These are phyloP conservation scores for Cerceris ruficornis DNA, from an alignment of 2,888 invertebrate genomes.

Conservation along the genomic window DNA sequence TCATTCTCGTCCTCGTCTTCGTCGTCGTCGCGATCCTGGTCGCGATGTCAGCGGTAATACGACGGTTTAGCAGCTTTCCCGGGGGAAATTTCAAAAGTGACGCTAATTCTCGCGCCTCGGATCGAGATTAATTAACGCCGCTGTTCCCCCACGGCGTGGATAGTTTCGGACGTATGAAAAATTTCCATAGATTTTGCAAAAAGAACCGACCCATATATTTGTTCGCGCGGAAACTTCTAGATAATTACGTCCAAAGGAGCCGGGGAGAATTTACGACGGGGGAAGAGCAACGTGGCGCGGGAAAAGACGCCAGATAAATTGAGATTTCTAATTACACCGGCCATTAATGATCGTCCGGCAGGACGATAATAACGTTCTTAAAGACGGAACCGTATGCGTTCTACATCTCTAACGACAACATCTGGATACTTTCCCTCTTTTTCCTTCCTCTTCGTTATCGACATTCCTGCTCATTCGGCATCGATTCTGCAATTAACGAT, in stretches of 20 bases:
- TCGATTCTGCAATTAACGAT: no score
- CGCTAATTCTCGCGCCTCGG: background rate
- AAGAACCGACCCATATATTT: slow-evolving; percentile 30
- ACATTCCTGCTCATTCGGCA: no score
- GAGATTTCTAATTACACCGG: slow-evolving; percentile 17
- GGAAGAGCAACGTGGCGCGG: background rate
- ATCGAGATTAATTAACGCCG: slow-evolving; percentile 29
- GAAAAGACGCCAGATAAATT: slow-evolving; percentile 9
- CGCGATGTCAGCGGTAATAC: slow-evolving; percentile 13
- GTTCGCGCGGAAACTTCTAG: slow-evolving; percentile 24
- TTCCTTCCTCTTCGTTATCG: background rate
- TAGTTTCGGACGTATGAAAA: slow-evolving; percentile 11
- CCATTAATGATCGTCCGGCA: background rate
- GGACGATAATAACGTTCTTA: slow-evolving; percentile 14
- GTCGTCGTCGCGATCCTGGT: background rate
- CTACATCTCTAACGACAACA: background rate
- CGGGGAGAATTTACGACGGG: background rate
- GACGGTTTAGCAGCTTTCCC: slow-evolving; percentile 13
- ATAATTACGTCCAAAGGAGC: slow-evolving; percentile 15
- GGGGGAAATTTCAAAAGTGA: slow-evolving; percentile 39
- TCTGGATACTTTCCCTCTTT: background rate
- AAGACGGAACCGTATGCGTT: background rate
- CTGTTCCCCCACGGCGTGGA: background rate
- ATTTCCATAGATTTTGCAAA: slow-evolving; percentile 7
- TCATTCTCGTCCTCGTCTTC: background rate